Base-by-base conservation (phyloP, 2,797 vertebrate species). In the Rhinophrynus dorsalis region DNA sequence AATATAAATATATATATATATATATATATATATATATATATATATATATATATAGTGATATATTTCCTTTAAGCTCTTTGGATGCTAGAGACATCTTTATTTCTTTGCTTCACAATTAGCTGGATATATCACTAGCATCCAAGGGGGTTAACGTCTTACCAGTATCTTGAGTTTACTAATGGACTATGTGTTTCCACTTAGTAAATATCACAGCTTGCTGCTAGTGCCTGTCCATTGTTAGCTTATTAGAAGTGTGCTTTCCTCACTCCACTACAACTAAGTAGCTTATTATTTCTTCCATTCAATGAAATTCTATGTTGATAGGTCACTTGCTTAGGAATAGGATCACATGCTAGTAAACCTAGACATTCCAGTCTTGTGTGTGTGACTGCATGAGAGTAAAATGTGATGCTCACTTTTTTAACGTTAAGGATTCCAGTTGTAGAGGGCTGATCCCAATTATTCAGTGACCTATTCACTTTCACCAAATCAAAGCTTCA, bases 401-500 rank as follows among this genome's bases (percentile, higher is more conserved):
- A 67, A 9, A 73, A 73, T 67, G 47, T 73, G 62, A 73, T 73
- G 55, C 54, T 67, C 47, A 60, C 62, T 60, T 37, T 73, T 50
- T 55, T 27, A 66, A 35, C 54, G 45, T 67, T 47, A 15, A 62
- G 70, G 62, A 73, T 67, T 23, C 26, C 42, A 6, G 29, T 27
- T 60, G 45, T 52, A 35, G 2, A 29, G 61, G 61, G 55, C 38
- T 66, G 62, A 66, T 51, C 62, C 27, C 26, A 42, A 38, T 73
- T 60, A 59, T 42, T 66, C 42, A 45, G n/a, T 73, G 70, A 73
- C 62, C 70, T 73, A 73, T 60, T 66, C 70, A 60, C 55, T 73
- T 44, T 68, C 18, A 17, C 24, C 10, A 58, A 50, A 58, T 66
- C 55, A 66, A 59, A 59, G 69, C 55, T 66, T 40, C 47, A 73